Base-by-base conservation (phyloP, 1,140 invertebrate genomes). In the Ctenoplectra terminalis region DNA sequence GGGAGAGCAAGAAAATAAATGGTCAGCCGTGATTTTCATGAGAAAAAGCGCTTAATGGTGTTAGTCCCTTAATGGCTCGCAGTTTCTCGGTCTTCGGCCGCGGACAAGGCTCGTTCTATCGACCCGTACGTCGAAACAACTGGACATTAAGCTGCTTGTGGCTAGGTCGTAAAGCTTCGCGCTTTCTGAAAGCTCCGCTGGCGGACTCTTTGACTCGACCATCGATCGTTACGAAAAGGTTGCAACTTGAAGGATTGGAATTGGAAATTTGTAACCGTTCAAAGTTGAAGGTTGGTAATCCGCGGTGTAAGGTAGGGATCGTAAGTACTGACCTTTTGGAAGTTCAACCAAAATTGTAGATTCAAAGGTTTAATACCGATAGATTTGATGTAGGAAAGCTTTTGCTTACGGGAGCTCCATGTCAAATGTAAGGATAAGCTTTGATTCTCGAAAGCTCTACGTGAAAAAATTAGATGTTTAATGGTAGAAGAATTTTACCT, bases 51-150 rank as follows among this genome's bases (percentile, higher is more conserved):
- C 9, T 63, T 52, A 75, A 75, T 13, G 58, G 72, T 20, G 43
- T 50, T 50, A 46, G 58, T n/a, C 60, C 58, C 58, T 75, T 75
- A 75, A 75, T 64, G 72, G 58, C 48, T 74, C 43, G 71, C 72
- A 64, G 72, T 75, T 63, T 75, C 46, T 50, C 56, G 72, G 56
- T 74, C 72, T 75, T 75, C 58, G 46, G 15, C n/a, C 23, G n/a
- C n/a, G 54, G 29, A 48, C 29, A 5, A 40, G 72, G 23, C 15
- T 29, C 7, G 15, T 46, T 26, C 17, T 37, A 50, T 63, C 58
- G 72, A 75, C 43, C 26, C 37, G 29, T 15, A 34, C 48, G 31
- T 37, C 23, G 67, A 70, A 70, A 70, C 46, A 50, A 50, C 67
- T 52, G 13, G 48, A 52, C 48, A 31, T 26, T 70, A 70, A 70